Conservation (phyloP, 2,888 invertebrate genomes). For the Campaea margaritaria region DNA sequence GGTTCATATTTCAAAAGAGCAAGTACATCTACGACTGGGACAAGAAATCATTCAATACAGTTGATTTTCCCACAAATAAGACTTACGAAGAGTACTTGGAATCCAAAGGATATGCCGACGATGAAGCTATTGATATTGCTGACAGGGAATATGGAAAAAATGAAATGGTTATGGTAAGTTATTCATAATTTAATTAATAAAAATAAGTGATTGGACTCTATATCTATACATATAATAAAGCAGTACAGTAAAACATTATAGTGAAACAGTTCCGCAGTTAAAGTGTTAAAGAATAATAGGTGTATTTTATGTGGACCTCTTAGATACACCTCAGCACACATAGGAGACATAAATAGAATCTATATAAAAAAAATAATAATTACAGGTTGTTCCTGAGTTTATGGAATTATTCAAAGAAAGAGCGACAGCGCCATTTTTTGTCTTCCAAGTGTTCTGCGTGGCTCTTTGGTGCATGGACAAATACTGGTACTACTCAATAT, state of each 20-base stretch:
- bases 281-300: too few species aligned
- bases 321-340: too few species aligned
- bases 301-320: too few species aligned
- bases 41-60: constrained; percentile 91
- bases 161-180: constrained; percentile 90
- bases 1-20: constrained; percentile 99
- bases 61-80: constrained; percentile 93
- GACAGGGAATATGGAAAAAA: constrained; percentile 96
- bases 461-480: constrained; percentile 99
- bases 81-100: constrained; percentile 89
- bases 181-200: background rate
- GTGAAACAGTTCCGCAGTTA: too few species aligned
- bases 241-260: too few species aligned
- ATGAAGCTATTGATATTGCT: constrained; percentile 90
- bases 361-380: too few species aligned
- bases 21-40: constrained; percentile 96
- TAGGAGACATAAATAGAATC: too few species aligned
- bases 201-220: background rate
- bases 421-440: constrained; percentile 99
- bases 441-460: constrained; percentile 99
- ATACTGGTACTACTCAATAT: constrained; percentile 99
- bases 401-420: constrained; percentile 98
- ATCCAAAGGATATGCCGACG: constrained; percentile 95
- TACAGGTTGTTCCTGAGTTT: constrained; percentile 96
- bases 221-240: too few species aligned